Conservation (phyloP, 2,113 vertebrate species). For the Zosterops borbonicus region DNA sequence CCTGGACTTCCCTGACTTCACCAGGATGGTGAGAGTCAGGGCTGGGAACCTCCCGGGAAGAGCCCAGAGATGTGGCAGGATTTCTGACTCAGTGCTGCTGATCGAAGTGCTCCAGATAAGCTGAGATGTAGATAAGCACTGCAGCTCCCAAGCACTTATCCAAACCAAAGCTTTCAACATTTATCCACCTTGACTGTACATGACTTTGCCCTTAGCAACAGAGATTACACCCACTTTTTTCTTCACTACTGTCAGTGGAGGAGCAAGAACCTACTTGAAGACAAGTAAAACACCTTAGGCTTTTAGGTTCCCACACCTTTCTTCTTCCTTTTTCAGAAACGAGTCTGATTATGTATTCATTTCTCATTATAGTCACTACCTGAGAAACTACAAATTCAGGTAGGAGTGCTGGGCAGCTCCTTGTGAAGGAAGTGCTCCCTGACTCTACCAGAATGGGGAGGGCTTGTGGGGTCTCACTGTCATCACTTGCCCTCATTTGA, state of each 20-base stretch:
- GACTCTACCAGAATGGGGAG: neutral
- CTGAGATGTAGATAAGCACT: constrained; percentile 26
- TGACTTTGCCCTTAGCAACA: constrained; percentile 53
- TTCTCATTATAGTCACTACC: neutral
- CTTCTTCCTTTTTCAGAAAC: constrained; percentile 5
- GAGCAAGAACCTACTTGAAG: constrained; percentile 60
- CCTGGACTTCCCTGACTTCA: neutral
- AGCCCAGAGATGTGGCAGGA: neutral
- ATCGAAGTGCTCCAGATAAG: constrained; percentile 50
- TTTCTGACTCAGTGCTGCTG: constrained; percentile 30
- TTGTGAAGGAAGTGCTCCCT: neutral
- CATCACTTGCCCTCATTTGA: neutral
- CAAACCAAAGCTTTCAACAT: constrained; percentile 56
- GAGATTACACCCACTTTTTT: constrained; percentile 50
- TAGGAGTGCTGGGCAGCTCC: neutral
- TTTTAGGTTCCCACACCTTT: constrained; percentile 50
- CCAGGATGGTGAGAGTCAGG: neutral
- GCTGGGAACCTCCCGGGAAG: neutral
- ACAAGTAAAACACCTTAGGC: constrained; percentile 47
- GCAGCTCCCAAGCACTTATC: neutral
- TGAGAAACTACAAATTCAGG: neutral
- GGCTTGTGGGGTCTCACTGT: neutral
- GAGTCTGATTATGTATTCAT: neutral
- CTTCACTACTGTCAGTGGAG: neutral
- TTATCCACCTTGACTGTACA: constrained; percentile 46